Conservation (phyloP, 2,888 invertebrate species). For the Macrosoma leucophasiata region DNA sequence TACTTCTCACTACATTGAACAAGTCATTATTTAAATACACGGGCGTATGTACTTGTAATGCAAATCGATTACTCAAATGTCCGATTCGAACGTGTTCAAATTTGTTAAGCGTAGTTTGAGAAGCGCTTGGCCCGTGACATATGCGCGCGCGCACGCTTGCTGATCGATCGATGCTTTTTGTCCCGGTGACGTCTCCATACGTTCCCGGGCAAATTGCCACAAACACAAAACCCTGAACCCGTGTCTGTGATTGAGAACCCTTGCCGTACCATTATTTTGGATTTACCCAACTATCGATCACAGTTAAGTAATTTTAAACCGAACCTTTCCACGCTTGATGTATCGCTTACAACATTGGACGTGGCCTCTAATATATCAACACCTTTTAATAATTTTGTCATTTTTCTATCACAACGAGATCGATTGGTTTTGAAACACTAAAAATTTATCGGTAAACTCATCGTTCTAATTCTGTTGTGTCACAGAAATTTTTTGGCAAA, state of each 20-base stretch:
- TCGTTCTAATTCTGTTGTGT: too few relatives aligned
- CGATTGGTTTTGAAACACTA: too few relatives aligned
- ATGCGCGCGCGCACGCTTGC: constrained; percentile 48
- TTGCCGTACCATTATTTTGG: constrained; percentile 54
- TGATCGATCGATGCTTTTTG: constrained; percentile 73
- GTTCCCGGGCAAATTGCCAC: constrained; percentile 66
- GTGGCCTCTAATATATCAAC: constrained; percentile 34
- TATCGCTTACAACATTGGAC: constrained; percentile 36
- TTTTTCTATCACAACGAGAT: constrained; percentile 2
- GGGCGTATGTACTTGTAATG: too few relatives aligned
- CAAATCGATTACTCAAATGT: not conserved
- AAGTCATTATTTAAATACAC: too few relatives aligned
- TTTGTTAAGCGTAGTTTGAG: constrained; percentile 20
- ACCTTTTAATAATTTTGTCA: constrained; percentile 43
- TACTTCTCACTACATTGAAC: too few relatives aligned
- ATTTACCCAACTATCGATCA: constrained; percentile 66
- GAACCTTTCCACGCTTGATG: constrained; percentile 32
- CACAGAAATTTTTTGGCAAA: too few relatives aligned
- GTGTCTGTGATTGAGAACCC: constrained; percentile 59
- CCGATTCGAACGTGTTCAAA: not conserved
- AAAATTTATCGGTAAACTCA: too few relatives aligned
- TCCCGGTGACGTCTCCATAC: constrained; percentile 69
- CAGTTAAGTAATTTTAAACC: constrained; percentile 31
- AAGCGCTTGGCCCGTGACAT: constrained; percentile 31
- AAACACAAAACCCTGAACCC: constrained; percentile 38